These are phyloP conservation scores for Aplodontia rufa DNA, from an alignment of 2,113 vertebrate species.

Conservation along the genomic window DNA sequence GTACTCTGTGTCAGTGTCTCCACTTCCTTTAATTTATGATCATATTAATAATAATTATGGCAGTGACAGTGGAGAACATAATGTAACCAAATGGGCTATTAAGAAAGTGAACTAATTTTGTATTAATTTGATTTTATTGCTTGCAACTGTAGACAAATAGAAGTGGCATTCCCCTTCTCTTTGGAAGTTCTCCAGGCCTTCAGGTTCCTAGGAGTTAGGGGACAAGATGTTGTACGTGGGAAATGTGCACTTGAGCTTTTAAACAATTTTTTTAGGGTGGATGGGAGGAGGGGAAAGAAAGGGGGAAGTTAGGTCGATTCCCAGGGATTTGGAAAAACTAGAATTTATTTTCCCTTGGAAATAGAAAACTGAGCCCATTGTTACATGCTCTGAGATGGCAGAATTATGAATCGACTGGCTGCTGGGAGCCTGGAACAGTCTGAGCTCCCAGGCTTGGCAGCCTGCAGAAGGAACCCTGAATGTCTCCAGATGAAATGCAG, in stretches of 20 bases:
- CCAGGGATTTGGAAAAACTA: not conserved
- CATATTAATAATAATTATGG: not conserved
- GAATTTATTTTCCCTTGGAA: conserved; percentile 4
- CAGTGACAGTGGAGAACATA: not conserved
- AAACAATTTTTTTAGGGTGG: not conserved
- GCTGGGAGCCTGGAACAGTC: not conserved
- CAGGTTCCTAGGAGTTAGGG: not conserved
- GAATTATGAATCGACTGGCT: not conserved
- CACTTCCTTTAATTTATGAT: not conserved
- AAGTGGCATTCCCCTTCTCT: not conserved
- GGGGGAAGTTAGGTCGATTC: not conserved
- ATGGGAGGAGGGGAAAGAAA: not conserved
- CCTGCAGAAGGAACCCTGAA: not conserved
- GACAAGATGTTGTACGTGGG: not conserved
- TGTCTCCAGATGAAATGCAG: not conserved
- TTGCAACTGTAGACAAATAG: conserved; percentile 32
- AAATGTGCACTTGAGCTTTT: not conserved
- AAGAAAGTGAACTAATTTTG: conserved; percentile 44
- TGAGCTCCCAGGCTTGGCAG: not conserved
- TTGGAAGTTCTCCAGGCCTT: not conserved
- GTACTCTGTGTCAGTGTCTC: not conserved
- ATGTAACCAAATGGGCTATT: conserved; percentile 27
- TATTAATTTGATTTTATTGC: conserved; percentile 53
- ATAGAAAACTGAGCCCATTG: not conserved
- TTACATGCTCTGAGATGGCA: not conserved